Conservation (phyloP, 2,888 invertebrate genomes). For the Apamea epomidion region DNA sequence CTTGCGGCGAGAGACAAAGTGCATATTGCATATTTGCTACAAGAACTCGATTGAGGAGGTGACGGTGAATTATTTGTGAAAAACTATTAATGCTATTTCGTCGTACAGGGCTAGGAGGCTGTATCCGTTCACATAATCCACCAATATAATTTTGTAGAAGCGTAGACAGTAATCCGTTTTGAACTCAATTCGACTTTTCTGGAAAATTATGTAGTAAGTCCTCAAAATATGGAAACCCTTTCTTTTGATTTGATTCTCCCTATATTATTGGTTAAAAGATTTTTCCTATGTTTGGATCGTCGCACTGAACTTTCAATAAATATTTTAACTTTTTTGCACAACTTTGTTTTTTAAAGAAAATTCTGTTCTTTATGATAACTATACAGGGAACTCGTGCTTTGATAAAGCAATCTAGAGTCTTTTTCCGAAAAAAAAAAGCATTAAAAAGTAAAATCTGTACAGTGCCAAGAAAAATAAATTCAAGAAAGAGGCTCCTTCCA, state of each 20-base stretch:
- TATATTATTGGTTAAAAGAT: slow-evolving; percentile 13
- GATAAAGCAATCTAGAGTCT: neutral
- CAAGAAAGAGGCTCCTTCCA: neutral
- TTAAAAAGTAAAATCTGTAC: neutral
- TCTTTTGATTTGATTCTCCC: slow-evolving; percentile 16
- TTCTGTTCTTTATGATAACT: neutral
- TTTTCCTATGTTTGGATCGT: slow-evolving; percentile 1
- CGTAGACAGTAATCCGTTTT: slow-evolving; percentile 15
- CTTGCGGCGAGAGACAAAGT: slow-evolving; percentile 5
- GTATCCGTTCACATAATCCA: slow-evolving; percentile 12
- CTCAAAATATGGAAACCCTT: slow-evolving; percentile 5
- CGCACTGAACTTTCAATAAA: slow-evolving; percentile 2
- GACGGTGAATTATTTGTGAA: slow-evolving; percentile 11
- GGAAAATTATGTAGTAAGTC: slow-evolving; percentile 11
- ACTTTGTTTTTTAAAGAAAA: neutral
- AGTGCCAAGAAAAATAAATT: neutral
- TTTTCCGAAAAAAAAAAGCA: neutral
- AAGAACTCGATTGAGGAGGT: slow-evolving; percentile 15
- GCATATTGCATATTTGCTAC: slow-evolving; percentile 31
- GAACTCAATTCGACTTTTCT: neutral
- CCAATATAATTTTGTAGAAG: slow-evolving; percentile 19
- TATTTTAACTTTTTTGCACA: neutral
- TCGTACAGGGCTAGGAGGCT: neutral
- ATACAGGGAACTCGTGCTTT: neutral
- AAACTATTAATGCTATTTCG: neutral